phyloP scores from a whole-genome alignment of 2,888 invertebrate species.

The Timema cristinae region DNA sequence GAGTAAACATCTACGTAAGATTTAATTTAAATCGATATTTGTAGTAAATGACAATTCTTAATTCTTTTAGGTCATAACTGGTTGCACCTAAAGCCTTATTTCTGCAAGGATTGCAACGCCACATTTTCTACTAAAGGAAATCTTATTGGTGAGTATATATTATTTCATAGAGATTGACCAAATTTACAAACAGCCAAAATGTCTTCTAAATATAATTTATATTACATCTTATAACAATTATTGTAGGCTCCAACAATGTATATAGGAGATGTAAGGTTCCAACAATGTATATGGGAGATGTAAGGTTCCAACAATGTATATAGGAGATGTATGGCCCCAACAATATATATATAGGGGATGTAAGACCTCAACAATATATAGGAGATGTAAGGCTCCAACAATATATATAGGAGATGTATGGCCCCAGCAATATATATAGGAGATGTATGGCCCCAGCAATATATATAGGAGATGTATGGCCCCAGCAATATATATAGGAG shows the following conservation, averaged over 20 bases:
- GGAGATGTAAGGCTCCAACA: too few species aligned
- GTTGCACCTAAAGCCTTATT: slow-evolving; percentile 26
- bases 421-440: too few species aligned
- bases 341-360: too few species aligned
- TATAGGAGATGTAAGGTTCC: neutral
- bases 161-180: neutral
- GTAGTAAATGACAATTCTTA: neutral
- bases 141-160: slow-evolving; percentile 24
- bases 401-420: too few species aligned
- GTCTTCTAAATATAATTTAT: neutral
- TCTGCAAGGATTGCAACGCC: slow-evolving; percentile 25
- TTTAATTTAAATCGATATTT: too few species aligned
- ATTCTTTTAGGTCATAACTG: slow-evolving; percentile 21
- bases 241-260: neutral
- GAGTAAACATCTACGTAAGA: too few species aligned
- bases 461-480: too few species aligned
- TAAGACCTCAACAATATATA: too few species aligned
- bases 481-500: too few species aligned
- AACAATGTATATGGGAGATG: neutral
- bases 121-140: slow-evolving; percentile 28
- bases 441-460: too few species aligned
- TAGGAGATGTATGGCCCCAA: neutral
- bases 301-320: neutral
- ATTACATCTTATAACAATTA: too few species aligned
- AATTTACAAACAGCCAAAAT: neutral